These are phyloP conservation scores for Pygoscelis adeliae DNA, from an alignment of 2,113 vertebrate genomes.

Conservation along the genomic window DNA sequence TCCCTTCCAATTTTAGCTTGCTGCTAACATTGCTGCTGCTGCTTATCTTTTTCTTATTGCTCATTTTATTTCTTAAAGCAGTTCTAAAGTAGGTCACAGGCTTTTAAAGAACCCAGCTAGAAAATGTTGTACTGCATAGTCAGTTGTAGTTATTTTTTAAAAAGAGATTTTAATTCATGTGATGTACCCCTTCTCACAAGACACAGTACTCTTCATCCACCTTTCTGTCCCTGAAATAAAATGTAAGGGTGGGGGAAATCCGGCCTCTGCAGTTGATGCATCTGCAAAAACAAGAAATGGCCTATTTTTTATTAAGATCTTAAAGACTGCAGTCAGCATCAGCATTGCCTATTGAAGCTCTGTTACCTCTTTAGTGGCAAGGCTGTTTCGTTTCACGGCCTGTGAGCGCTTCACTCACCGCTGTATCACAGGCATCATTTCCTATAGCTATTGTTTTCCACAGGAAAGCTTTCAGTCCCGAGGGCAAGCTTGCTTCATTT, in stretches of 20 bases:
- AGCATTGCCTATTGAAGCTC: not conserved
- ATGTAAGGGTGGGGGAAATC: not conserved
- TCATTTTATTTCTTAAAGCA: not conserved
- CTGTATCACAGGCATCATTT: not conserved
- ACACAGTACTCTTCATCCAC: not conserved
- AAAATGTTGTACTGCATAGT: not conserved
- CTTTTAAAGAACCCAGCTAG: not conserved
- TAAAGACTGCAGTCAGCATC: not conserved
- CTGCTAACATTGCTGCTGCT: not conserved
- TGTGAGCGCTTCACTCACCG: not conserved
- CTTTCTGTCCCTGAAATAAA: not conserved
- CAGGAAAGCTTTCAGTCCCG: not conserved
- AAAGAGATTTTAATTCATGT: not conserved
- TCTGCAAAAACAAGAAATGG: not conserved
- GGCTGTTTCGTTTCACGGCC: not conserved
- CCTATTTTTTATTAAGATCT: not conserved
- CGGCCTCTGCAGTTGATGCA: not conserved
- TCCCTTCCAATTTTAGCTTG: conserved; percentile 12
- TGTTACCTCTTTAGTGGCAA: not conserved
- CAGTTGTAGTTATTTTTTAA: not conserved
- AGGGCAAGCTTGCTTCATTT: not conserved
- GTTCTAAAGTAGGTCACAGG: not conserved
- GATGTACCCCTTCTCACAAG: not conserved
- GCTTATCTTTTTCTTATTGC: not conserved
- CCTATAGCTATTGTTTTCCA: not conserved